Percentiles rank a stretch among this genome's conserved stretches.
Evolutionary conservation across 2,113 vertebrate genomes (phyloP).

Genomic region (Lathamus discolor): DNA sequence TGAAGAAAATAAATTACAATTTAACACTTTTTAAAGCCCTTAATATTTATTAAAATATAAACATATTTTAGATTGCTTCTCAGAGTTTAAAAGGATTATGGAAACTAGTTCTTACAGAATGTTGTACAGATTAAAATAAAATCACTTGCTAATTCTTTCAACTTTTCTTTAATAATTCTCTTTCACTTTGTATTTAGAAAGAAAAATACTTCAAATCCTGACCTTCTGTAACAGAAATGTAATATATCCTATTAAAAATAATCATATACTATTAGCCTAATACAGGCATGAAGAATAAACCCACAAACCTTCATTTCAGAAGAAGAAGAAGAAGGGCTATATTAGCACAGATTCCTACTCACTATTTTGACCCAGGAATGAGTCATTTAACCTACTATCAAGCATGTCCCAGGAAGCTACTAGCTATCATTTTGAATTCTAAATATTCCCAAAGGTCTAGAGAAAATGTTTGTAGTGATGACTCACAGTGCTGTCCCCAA

Average conservation of each 20-base stretch:
- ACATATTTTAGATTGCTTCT: neutral
- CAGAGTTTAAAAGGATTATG: neutral
- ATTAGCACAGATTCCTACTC: neutral
- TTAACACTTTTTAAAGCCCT: neutral
- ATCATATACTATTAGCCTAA: neutral
- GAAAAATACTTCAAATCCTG: neutral
- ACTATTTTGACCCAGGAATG: neutral
- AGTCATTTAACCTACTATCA: conserved; percentile 11
- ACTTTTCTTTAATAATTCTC: neutral
- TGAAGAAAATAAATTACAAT: neutral
- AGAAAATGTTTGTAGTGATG: conserved; percentile 7
- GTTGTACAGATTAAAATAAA: neutral
- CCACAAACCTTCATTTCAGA: neutral
- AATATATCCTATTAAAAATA: neutral
- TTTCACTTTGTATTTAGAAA: neutral
- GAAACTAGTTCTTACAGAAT: neutral
- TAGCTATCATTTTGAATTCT: neutral
- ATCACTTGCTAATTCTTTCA: neutral
- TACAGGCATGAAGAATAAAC: neutral
- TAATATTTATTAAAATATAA: neutral
- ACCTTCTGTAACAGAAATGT: neutral
- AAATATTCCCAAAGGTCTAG: conserved; percentile 29
- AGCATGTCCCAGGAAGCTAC: neutral
- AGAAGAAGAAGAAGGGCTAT: neutral
- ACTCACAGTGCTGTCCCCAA: neutral